A percentile compares a stretch with the other conserved stretches of the same genome.
Conservation (phyloP, 2,113 vertebrate species). For the Rissa tridactyla region DNA sequence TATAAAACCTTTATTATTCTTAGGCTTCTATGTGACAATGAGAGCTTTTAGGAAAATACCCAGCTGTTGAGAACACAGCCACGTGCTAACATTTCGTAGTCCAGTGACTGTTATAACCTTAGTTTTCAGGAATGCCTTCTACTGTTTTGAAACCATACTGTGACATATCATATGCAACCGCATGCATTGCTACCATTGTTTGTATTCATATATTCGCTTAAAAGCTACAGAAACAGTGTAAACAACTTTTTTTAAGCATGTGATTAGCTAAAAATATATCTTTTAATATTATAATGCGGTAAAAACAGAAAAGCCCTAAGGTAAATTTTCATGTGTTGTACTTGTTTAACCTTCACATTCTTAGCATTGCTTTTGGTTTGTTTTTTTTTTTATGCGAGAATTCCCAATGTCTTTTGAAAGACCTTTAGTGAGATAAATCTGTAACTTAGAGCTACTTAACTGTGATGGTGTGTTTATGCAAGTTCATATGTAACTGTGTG, state of each 20-base stretch:
- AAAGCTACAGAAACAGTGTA: background rate
- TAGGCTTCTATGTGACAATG: background rate
- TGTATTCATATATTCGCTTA: background rate
- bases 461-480: background rate
- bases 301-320: background rate
- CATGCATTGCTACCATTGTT: background rate
- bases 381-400: background rate
- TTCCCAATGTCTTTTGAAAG: background rate
- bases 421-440: background rate
- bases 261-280: background rate
- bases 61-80: slow-evolving; percentile 8
- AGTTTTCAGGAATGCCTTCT: background rate
- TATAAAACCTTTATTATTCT: background rate
- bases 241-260: background rate
- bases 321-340: background rate
- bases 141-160: background rate
- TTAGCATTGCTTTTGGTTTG: background rate
- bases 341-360: slow-evolving; percentile 6
- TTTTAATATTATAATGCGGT: background rate
- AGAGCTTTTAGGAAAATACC: background rate
- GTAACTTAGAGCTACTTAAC: background rate
- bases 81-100: background rate
- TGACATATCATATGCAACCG: slow-evolving; percentile 11
- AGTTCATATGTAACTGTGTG: background rate
- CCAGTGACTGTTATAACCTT: background rate